Conservation (phyloP, 2,113 vertebrate genomes). For the Pelvicachromis taeniatus region DNA sequence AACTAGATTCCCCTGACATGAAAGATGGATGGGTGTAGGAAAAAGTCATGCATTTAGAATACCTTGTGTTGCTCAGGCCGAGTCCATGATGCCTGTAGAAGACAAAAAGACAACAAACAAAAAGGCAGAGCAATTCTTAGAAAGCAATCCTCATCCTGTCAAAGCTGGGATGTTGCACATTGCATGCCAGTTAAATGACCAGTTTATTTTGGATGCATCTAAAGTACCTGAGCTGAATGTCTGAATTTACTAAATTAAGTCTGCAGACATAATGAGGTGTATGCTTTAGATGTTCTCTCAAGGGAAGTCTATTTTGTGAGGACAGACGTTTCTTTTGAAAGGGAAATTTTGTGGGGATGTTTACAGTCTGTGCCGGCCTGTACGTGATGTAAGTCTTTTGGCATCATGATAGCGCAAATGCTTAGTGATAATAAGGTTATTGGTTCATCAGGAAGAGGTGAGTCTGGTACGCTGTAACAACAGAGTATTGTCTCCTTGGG, state of each 20-base stretch:
- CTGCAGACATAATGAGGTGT: not conserved
- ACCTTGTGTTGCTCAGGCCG: constrained; percentile 98
- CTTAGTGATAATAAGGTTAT: constrained; percentile 35
- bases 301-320: not conserved
- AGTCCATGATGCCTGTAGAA: constrained; percentile 98
- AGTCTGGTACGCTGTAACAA: constrained; percentile 14
- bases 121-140: constrained; percentile 70
- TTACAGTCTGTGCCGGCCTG: not conserved
- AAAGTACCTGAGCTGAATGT: constrained; percentile 39
- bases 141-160: constrained; percentile 55
- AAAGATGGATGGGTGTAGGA: constrained; percentile 54
- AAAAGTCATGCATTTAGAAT: constrained; percentile 79
- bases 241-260: constrained; percentile 14
- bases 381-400: not conserved
- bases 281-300: not conserved
- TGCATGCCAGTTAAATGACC: constrained; percentile 29
- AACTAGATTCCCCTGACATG: constrained; percentile 38
- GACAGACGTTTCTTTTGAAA: not conserved
- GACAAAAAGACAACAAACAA: constrained; percentile 91
- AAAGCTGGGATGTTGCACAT: constrained; percentile 34
- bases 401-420: not conserved
- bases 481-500: constrained; percentile 1
- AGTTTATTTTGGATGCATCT: constrained; percentile 6
- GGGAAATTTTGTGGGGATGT: not conserved
- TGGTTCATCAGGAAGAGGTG: constrained; percentile 31